A percentile compares a stretch with the other conserved stretches of the same genome.
These are phyloP conservation scores for Zaprionus nigranus DNA, from an alignment of 1,140 invertebrate species.

Conservation along the genomic window DNA sequence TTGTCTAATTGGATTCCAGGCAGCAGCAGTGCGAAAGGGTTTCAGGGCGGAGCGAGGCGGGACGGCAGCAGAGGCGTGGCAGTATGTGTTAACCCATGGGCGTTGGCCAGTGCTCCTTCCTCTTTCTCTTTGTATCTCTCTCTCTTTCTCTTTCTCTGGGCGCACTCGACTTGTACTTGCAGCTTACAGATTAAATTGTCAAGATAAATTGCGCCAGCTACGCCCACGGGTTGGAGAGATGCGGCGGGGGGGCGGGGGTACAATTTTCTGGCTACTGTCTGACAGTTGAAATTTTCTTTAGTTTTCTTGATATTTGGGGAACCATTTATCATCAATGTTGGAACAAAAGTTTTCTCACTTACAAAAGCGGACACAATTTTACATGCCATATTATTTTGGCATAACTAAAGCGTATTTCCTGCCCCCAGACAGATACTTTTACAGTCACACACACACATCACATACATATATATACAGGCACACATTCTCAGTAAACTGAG, in stretches of 20 bases:
- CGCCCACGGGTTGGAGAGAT: constrained; percentile 8
- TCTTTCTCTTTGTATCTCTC: background rate
- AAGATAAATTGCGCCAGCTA: constrained; percentile 62
- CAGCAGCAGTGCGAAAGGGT: constrained; percentile 29
- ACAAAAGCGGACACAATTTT: constrained; percentile 28
- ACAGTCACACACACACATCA: constrained; percentile 2
- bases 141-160: background rate
- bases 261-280: constrained; percentile 48
- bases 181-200: constrained; percentile 69
- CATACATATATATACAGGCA: background rate
- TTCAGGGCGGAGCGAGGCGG: constrained; percentile 25
- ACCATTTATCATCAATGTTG: constrained; percentile 53
- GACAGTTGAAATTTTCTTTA: constrained; percentile 42
- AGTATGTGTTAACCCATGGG: constrained; percentile 42
- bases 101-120: constrained; percentile 25
- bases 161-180: constrained; percentile 11
- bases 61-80: background rate
- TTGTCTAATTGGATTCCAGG: constrained; percentile 69
- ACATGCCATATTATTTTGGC: constrained; percentile 50
- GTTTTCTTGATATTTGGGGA: constrained; percentile 12
- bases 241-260: too few relatives aligned
- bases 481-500: constrained; percentile 7
- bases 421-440: constrained; percentile 26
- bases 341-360: constrained; percentile 39
- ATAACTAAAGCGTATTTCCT: constrained; percentile 68